A percentile compares a stretch with the other conserved stretches of the same genome.
These are phyloP conservation scores for Parochlus steinenii DNA, from an alignment of 2,888 invertebrate species.

Conservation along the genomic window DNA sequence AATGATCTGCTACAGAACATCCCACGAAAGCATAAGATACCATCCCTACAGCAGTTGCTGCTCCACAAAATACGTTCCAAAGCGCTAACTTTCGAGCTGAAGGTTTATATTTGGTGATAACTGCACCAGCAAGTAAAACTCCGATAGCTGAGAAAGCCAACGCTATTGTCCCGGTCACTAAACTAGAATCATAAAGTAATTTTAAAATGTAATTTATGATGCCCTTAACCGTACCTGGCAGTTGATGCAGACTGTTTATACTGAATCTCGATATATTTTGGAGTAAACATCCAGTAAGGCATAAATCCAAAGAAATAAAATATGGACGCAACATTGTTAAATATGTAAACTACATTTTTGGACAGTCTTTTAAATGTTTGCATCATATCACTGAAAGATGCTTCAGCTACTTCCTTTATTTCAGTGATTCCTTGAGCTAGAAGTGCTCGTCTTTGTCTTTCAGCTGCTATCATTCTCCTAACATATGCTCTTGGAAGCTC, in stretches of 20 bases:
- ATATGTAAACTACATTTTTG: constrained; percentile 42
- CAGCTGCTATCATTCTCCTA: constrained; percentile 23
- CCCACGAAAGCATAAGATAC: constrained; percentile 40
- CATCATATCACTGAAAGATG: constrained; percentile 33
- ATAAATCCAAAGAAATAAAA: constrained; percentile 45
- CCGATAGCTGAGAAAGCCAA: constrained; percentile 41
- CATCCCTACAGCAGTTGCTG: constrained; percentile 33
- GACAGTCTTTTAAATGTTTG: constrained; percentile 38
- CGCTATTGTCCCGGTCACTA: constrained; percentile 44
- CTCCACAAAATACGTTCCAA: constrained; percentile 40
- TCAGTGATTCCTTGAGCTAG: background rate
- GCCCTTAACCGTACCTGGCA: too few relatives aligned
- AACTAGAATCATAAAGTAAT: too few relatives aligned
- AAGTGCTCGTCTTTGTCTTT: constrained; percentile 16
- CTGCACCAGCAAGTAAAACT: constrained; percentile 36
- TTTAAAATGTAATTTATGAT: too few relatives aligned
- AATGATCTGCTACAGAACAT: constrained; percentile 34
- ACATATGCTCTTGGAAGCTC: constrained; percentile 41
- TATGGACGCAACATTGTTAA: constrained; percentile 47
- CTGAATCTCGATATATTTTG: constrained; percentile 56
- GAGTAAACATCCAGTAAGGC: constrained; percentile 53
- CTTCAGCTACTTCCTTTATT: background rate
- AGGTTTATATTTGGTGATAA: constrained; percentile 40
- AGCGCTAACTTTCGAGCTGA: constrained; percentile 37
- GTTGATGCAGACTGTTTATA: constrained; percentile 47